Base-by-base conservation (phyloP, 2,797 vertebrate species). In the Cacajao melanocephalus region DNA sequence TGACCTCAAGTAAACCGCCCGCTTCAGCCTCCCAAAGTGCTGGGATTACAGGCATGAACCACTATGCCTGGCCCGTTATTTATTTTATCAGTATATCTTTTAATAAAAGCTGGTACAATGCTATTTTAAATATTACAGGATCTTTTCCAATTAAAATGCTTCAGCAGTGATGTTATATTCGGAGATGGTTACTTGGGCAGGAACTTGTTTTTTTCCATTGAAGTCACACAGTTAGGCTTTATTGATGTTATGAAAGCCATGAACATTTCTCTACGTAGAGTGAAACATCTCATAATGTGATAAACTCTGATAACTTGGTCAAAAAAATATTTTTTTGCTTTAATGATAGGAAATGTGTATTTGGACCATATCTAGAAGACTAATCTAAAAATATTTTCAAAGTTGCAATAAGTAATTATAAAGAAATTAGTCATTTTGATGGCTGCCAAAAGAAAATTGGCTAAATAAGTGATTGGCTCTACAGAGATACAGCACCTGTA, bases 361-460 rank as follows among this genome's bases (percentile, higher is more conserved):
- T 80, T 50, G 26, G 13, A 19, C 19, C 17, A 76, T 85, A 57
- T 36, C 4, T 33, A 41, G 9, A 10, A 93, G 95, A 76, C 15
- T 78, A 26, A 80, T 90, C 70, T 83, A 70, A 88, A 93, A 83
- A 96, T 96, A 87, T 24, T 64, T 92, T 3, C 4, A 83, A 87
- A 95, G 28, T 46, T 89, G 44, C 22, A 61, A 92, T 92, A 75
- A 81, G 64, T 79, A 97, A 75, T 94, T 82, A 88, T 48, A 61
- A 92, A 72, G n/a, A 90, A 80, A 95, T 81, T 97, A 85, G 57
- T 44, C 78, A 46, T 75, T 76, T 92, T 33, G 12, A 64, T 85
- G 15, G 14, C 26, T 88, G 4, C n/a, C 70, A 50, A 96, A 79
- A 85, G 44, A 48, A 82, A 84, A 89, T 24, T 80, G 67, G 30